Conservation (phyloP, 2,113 vertebrate genomes). For the Bucco capensis region DNA sequence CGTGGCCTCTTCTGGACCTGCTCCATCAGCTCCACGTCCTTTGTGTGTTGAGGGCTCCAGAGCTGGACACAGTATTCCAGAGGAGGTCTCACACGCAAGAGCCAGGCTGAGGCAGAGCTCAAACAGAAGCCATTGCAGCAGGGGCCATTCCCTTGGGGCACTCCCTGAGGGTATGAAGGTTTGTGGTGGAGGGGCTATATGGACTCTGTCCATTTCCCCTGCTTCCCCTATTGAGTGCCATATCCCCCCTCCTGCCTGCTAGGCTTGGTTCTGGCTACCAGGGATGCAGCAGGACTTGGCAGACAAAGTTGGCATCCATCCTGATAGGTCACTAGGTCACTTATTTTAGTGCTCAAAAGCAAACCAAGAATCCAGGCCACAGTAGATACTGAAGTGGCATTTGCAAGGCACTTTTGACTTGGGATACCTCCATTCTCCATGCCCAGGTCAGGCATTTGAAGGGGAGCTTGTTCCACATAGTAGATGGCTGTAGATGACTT, state of each 20-base stretch:
- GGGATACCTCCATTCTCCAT: background rate
- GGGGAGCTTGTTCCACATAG: background rate
- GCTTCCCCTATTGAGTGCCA: background rate
- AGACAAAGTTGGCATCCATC: background rate
- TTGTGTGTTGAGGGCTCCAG: no score
- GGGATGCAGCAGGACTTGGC: background rate
- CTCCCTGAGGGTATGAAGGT: background rate
- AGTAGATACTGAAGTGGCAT: rapidly evolving
- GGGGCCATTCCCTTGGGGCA: background rate
- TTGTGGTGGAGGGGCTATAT: rapidly evolving
- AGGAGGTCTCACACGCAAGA: no score
- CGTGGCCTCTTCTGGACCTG: no score
- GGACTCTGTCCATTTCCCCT: background rate
- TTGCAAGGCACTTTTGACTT: background rate
- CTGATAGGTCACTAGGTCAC: background rate
- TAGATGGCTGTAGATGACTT: background rate
- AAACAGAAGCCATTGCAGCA: rapidly evolving
- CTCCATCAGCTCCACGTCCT: no score
- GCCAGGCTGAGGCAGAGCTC: background rate
- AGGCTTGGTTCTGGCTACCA: background rate
- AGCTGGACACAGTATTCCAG: no score
- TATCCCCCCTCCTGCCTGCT: background rate
- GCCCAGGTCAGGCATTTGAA: background rate
- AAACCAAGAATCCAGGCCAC: background rate
- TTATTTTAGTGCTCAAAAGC: background rate